A percentile compares a stretch with the other conserved stretches of the same genome.
phyloP scores from a whole-genome alignment of 2,113 vertebrate species.

The Dromaius novaehollandiae region DNA sequence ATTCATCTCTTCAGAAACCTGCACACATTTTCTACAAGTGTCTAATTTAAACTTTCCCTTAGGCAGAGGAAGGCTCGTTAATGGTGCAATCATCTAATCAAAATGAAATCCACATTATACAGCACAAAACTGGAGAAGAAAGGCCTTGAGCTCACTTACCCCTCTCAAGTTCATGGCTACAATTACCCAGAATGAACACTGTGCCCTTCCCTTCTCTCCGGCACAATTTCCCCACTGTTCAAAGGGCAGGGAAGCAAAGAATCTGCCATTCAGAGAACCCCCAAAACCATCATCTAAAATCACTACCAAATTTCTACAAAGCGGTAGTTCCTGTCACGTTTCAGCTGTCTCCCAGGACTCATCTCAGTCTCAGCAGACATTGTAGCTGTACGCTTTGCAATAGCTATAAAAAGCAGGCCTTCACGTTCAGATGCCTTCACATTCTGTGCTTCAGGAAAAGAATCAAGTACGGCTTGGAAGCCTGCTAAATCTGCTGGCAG shows the following conservation, averaged over 20 bases:
- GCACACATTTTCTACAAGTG: neutral
- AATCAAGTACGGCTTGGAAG: neutral
- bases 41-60: neutral
- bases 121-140: neutral
- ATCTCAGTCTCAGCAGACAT: neutral
- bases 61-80: neutral
- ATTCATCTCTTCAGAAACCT: neutral
- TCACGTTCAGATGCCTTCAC: neutral
- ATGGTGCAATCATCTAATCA: neutral
- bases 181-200: neutral
- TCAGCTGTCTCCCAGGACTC: neutral
- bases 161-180: neutral
- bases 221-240: neutral
- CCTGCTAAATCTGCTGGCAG: neutral
- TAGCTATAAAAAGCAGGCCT: neutral
- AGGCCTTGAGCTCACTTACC: neutral
- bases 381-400: neutral
- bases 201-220: neutral
- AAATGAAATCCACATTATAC: neutral
- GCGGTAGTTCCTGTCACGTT: neutral
- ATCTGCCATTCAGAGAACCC: too few relatives aligned
- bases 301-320: neutral
- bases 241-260: neutral
- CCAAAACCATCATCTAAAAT: neutral
- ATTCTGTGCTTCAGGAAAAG: neutral